Evolutionary conservation across 2,888 invertebrate species (phyloP), one percentile per base, ranked within the genome.

Genomic region (Agrotis puta): DNA sequence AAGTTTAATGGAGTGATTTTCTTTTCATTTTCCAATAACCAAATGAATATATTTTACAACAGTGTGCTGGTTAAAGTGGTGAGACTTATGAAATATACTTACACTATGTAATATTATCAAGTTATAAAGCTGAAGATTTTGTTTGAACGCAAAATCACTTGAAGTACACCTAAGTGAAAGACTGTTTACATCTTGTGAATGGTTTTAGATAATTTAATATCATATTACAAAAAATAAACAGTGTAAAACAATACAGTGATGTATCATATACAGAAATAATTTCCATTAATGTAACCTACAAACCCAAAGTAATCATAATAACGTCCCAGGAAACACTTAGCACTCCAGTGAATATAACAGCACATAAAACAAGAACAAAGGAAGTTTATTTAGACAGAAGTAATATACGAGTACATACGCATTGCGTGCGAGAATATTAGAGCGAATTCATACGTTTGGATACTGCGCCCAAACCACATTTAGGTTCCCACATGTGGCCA

Each of bases 401-500:
- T 69, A 62, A 58, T 73, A 43, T 59, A 74, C 24, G 22, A 27
- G 18, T 59, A 61, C 50, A 22, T 59, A 61, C 59, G 68, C 69
- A 73, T 71, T 62, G 69, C 64, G 66, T 77, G 74, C 43, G 45
- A 56, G 81, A 64, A 66, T 61, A 65, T 77, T 57, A 62, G 71
- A 56, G 33, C 13, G 54, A 61, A 70, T 79, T 63, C 20, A 58
- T 74, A 72, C 54, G 68, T 59, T 77, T 54, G 58, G 66, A 68
- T 63, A 66, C 54, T 71, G 50, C 64, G 68, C 64, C 58, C 54
- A 79, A 85, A 79, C 72, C 85, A 69, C 83, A 73, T 79, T 72
- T 70, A 27, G 56, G 67, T 43, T 57, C 58, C 70, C 77, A 71
- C 24, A 71, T 74, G 72, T 70, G 74, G 73, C 70, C 61, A 73